phyloP scores from a whole-genome alignment of 2,113 vertebrate genomes.

The Otolemur garnettii region DNA sequence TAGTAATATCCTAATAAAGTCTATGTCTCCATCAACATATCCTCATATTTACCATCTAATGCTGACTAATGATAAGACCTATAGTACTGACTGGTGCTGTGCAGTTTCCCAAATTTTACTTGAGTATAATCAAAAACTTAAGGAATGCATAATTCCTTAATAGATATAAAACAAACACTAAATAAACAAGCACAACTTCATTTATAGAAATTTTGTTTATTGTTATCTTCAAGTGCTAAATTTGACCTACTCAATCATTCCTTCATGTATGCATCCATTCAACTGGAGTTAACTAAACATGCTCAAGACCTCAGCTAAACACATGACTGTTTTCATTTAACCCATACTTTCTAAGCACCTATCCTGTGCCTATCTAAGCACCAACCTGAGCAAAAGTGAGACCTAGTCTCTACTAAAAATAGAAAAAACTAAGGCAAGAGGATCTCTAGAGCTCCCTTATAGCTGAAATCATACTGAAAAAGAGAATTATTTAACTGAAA shows the following conservation, averaged over 20 bases:
- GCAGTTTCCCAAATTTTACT: neutral
- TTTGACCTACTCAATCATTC: neutral
- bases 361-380: neutral
- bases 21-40: neutral
- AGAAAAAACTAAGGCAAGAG: no score
- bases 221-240: neutral
- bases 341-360: neutral
- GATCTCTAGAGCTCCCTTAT: neutral
- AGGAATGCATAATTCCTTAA: neutral
- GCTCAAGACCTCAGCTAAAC: neutral
- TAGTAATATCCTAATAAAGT: neutral
- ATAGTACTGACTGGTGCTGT: neutral
- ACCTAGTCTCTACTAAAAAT: no score
- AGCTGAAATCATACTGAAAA: neutral
- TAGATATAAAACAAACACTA: neutral
- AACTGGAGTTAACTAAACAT: neutral
- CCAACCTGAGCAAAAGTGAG: no score
- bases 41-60: neutral
- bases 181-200: neutral
- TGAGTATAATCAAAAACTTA: neutral
- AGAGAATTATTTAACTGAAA: conserved; percentile 35
- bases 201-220: neutral
- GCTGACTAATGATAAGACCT: neutral
- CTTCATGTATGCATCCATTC: neutral
- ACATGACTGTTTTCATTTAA: neutral